These are phyloP conservation scores for Catostomus latipinnis DNA, from an alignment of 2,797 vertebrate species.

Conservation along the genomic window DNA sequence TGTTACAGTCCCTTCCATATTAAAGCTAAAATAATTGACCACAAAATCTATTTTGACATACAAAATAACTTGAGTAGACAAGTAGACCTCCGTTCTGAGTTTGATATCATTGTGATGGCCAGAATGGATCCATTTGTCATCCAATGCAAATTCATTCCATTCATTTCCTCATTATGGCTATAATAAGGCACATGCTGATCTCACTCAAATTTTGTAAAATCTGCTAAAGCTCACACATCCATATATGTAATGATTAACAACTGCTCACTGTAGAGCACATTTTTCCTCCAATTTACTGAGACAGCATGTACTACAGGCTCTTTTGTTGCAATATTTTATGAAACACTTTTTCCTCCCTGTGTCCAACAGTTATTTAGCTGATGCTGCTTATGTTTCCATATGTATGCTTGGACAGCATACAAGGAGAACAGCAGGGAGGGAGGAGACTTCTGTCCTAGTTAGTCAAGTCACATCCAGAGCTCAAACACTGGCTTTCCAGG, in stretches of 20 bases:
- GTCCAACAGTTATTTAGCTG: conserved; percentile 32
- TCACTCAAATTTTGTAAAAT: conserved; percentile 5
- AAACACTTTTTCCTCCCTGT: not conserved
- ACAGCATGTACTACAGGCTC: conserved; percentile 3
- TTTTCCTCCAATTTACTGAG: conserved; percentile 27
- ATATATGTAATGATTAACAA: conserved; percentile 21
- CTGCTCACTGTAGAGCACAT: conserved; percentile 24
- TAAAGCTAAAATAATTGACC: not conserved
- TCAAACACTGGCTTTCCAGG: conserved; percentile 39
- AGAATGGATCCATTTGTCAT: conserved; percentile 12
- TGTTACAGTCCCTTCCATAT: not conserved
- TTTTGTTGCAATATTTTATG: conserved; percentile 34
- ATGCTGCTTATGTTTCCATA: conserved; percentile 35
- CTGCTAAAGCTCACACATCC: conserved; percentile 18
- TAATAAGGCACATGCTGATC: conserved; percentile 37
- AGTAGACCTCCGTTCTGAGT: conserved; percentile 1
- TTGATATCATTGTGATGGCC: conserved; percentile 6
- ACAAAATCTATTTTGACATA: not conserved
- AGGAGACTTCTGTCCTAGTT: conserved; percentile 49
- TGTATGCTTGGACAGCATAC: conserved; percentile 27
- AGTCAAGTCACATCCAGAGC: conserved; percentile 47
- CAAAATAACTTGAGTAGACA: not conserved
- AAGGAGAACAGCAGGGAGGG: conserved; percentile 38
- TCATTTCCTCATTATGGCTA: conserved; percentile 11
- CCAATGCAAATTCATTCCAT: conserved; percentile 8